Evolutionary conservation across 1,140 invertebrate genomes (phyloP), one percentile per base, ranked within the genome.

Genomic region (Drosophila nasuta): DNA sequence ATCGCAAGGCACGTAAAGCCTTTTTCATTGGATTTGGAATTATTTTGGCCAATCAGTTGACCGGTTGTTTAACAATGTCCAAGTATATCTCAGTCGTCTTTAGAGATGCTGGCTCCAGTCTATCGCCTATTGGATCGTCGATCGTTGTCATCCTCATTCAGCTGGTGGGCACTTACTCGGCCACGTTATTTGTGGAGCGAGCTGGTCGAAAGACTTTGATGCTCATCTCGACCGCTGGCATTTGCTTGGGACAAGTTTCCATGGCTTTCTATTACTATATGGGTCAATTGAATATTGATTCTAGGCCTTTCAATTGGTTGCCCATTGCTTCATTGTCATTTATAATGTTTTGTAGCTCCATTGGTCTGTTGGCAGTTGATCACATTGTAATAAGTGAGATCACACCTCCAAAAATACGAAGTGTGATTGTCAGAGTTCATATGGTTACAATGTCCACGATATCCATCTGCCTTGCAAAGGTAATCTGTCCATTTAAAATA

Each of bases 61-160:
- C 92, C 52, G 93, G 93, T 0, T 93, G 93, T 77, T 89, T 94
- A 25, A 93, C 93, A 8, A 92, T 94, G 45, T 77, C 93, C 7
- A 93, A 93, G 83, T 94, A 93, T 56, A 93, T 93, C 0, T 92
- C 93, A 0, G 92, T 92, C 5, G 97, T 96, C 82, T 97, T 96
- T 83, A 71, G 91, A 2, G 93, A 93, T 3, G 94, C 96, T 1
- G 94, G 95, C 0, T 94, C 94, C 1, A 91, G 76, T 10, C 74
- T 97, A 0, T 88, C 94, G 1, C 91, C 95, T 0, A 93, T 93
- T 20, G 83, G 95, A 11, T 94, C 94, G 0, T 95, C 97, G 0
- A 97, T 97, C 57, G 95, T 97, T 28, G 94, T 98, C 67, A 97
- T 96, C 17, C 77, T 73, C 1, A 93, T 94, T 62, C 93, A 94